These are phyloP conservation scores for Platyrinchus mystaceus DNA, from an alignment of 2,797 vertebrate genomes.

Conservation along the genomic window DNA sequence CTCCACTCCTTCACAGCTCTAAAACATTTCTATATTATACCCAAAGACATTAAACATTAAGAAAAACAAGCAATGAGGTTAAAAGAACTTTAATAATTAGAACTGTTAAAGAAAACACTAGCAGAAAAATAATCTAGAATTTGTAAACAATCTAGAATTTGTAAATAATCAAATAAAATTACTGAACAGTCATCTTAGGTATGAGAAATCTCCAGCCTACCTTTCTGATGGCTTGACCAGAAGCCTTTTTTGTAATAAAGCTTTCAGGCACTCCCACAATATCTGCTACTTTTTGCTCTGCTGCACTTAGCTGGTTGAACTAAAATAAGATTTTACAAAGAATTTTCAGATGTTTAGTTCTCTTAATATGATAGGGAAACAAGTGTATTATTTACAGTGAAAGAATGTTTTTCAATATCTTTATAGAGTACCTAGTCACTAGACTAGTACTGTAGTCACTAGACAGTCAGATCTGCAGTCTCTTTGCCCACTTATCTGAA, in stretches of 20 bases:
- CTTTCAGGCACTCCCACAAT: slow-evolving; percentile 89
- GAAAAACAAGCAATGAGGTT: not conserved
- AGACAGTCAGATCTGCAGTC: not conserved
- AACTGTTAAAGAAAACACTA: not conserved
- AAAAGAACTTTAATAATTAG: not conserved
- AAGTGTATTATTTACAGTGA: not conserved
- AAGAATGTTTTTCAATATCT: not conserved
- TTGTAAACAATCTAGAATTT: not conserved
- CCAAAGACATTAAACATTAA: not conserved
- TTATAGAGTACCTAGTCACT: not conserved
- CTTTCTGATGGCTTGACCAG: slow-evolving; percentile 90
- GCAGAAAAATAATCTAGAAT: not conserved
- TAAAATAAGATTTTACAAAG: slow-evolving; percentile 51
- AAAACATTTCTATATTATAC: not conserved
- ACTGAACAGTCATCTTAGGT: not conserved
- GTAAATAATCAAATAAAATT: not conserved
- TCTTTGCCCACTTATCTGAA: not conserved
- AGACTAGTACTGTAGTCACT: not conserved
- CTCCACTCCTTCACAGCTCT: not conserved
- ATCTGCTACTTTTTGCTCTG: slow-evolving; percentile 87
- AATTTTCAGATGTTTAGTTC: not conserved
- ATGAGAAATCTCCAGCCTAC: slow-evolving; percentile 68
- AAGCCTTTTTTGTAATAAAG: slow-evolving; percentile 87
- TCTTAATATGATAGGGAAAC: not conserved
- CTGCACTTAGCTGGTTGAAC: slow-evolving; percentile 85